Evolutionary conservation across 2,888 invertebrate genomes (phyloP).

Genomic region (Drosophila nigritarsus): DNA sequence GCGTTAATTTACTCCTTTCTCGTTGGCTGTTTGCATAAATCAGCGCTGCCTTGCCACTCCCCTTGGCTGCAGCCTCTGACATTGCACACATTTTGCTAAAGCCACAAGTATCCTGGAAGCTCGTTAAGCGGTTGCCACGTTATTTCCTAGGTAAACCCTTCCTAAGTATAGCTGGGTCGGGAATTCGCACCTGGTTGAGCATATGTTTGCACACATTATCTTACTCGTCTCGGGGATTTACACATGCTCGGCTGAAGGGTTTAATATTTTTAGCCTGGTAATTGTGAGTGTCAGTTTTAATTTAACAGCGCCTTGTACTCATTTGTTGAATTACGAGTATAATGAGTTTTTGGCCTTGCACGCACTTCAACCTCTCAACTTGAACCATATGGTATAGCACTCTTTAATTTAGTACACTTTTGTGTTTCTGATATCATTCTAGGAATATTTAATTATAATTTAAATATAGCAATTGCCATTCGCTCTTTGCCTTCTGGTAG

Average conservation of each 20-base stretch:
- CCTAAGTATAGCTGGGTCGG: constrained; percentile 24
- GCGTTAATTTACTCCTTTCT: constrained; percentile 75
- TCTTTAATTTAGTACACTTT: not conserved
- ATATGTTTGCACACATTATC: constrained; percentile 55
- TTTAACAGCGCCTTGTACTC: constrained; percentile 51
- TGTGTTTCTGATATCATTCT: not conserved
- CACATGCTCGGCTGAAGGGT: constrained; percentile 60
- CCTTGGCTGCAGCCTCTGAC: constrained; percentile 8
- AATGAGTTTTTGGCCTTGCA: constrained; percentile 40
- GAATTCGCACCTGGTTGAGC: constrained; percentile 57
- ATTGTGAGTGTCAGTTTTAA: constrained; percentile 63
- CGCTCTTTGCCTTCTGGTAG: not conserved
- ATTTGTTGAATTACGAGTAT: constrained; percentile 53
- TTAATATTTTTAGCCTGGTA: constrained; percentile 72
- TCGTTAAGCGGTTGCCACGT: constrained; percentile 57
- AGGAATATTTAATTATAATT: not conserved
- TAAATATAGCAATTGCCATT: not conserved
- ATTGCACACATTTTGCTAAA: constrained; percentile 55
- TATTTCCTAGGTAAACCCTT: constrained; percentile 51
- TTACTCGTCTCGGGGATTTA: constrained; percentile 60
- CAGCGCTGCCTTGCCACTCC: constrained; percentile 32
- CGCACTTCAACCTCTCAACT: constrained; percentile 16
- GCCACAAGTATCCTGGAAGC: constrained; percentile 73
- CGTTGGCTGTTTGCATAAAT: constrained; percentile 72
- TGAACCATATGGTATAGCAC: not conserved